Conservation (phyloP, 1,140 invertebrate genomes). For the Lepidotrigona ventralis region DNA sequence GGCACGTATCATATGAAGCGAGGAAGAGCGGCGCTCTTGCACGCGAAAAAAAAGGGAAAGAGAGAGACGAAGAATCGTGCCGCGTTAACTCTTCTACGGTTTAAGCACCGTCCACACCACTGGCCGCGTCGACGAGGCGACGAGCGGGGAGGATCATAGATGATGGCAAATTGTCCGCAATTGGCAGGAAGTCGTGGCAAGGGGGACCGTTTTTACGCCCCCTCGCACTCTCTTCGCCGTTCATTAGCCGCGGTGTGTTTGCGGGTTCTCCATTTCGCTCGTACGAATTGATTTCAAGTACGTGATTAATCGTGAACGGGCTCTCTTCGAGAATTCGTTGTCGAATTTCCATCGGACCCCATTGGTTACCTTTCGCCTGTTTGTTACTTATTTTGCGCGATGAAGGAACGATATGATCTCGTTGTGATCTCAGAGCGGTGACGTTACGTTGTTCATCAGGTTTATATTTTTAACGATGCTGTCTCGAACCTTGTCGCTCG, state of each 20-base stretch:
- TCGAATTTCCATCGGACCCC: background rate
- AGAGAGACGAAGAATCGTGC: slow-evolving; percentile 53
- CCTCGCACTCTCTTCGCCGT: slow-evolving; percentile 70
- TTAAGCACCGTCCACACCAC: slow-evolving; percentile 62
- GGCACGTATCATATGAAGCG: slow-evolving; percentile 39
- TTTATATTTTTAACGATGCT: background rate
- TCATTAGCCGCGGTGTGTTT: slow-evolving; percentile 64
- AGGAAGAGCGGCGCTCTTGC: slow-evolving; percentile 10
- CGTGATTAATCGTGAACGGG: slow-evolving; percentile 40
- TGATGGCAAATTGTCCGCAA: slow-evolving; percentile 79
- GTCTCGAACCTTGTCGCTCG: too few species aligned
- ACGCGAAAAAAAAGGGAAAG: slow-evolving; percentile 19
- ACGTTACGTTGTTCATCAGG: background rate
- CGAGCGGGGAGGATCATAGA: slow-evolving; percentile 76
- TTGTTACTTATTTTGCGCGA: background rate
- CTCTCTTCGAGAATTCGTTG: background rate
- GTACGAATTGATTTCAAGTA: slow-evolving; percentile 61
- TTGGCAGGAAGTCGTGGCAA: slow-evolving; percentile 78
- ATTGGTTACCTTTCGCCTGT: background rate
- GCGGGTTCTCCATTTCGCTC: slow-evolving; percentile 59
- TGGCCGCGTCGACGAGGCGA: slow-evolving; percentile 30
- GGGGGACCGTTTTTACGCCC: slow-evolving; percentile 73
- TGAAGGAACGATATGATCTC: too few species aligned
- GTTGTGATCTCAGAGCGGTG: background rate
- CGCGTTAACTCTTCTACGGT: slow-evolving; percentile 69